Evolutionary conservation across 1,140 invertebrate genomes (phyloP).

Genomic region (Eupeodes corollae): DNA sequence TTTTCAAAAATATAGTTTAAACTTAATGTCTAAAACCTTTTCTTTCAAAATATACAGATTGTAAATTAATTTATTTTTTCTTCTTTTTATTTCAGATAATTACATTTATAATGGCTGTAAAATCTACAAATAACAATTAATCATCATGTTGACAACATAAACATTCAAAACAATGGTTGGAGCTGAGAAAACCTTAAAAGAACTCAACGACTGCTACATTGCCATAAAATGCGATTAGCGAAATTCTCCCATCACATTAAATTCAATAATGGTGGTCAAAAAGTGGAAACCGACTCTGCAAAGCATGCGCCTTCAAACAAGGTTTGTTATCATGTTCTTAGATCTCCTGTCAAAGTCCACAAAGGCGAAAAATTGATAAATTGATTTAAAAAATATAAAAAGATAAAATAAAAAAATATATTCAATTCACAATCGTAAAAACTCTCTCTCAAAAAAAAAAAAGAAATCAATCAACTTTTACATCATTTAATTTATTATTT

Average conservation of each 20-base stretch:
- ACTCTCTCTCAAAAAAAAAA: neutral
- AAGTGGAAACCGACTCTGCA: slow-evolving; percentile 10
- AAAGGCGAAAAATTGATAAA: slow-evolving; percentile 3
- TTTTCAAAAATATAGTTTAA: no score
- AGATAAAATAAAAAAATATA: neutral
- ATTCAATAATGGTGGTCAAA: slow-evolving; percentile 22
- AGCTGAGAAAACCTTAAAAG: no score
- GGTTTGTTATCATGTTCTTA: neutral
- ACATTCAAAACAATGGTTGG: no score
- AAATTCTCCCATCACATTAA: slow-evolving; percentile 24
- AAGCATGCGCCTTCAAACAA: slow-evolving; percentile 8
- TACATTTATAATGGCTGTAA: no score
- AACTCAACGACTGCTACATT: no score
- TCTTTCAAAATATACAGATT: no score
- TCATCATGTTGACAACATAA: no score
- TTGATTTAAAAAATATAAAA: neutral
- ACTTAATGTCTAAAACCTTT: no score
- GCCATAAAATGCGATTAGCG: slow-evolving; percentile 23
- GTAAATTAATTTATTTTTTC: no score
- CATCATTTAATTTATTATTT: slow-evolving; percentile 13
- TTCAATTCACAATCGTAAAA: slow-evolving; percentile 13
- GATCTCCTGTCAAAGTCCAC: slow-evolving; percentile 8
- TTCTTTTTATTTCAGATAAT: no score
- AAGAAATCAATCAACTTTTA: no score
- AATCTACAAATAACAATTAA: no score